Evolutionary conservation across 2,888 invertebrate species (phyloP).

Genomic region (Dugesia japonica): DNA sequence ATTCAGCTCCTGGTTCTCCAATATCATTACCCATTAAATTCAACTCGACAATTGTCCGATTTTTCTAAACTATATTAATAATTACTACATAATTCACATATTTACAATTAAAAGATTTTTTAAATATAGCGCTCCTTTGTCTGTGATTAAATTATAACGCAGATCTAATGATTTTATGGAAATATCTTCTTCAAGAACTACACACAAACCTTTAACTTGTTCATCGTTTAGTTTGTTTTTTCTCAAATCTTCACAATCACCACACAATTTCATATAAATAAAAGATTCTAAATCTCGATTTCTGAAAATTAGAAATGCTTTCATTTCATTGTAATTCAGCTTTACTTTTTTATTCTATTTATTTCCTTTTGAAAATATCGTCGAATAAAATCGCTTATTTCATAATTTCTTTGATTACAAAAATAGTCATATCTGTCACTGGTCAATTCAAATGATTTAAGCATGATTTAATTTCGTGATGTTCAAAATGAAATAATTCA

Average conservation of each 20-base stretch:
- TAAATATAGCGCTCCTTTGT: conserved; percentile 39
- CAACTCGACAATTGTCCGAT: conserved; percentile 37
- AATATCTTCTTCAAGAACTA: conserved; percentile 39
- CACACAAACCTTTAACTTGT: conserved; percentile 40
- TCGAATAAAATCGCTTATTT: neutral
- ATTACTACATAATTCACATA: too few species aligned
- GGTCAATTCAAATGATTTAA: neutral
- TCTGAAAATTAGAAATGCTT: too few species aligned
- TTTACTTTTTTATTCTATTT: neutral
- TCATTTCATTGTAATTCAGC: neutral
- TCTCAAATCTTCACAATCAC: conserved; percentile 40
- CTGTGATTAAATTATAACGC: conserved; percentile 44
- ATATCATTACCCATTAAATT: conserved; percentile 48
- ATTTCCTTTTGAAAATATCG: neutral
- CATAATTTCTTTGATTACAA: neutral
- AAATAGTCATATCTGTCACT: neutral
- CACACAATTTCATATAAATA: conserved; percentile 38
- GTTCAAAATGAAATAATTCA: too few species aligned
- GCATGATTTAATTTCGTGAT: too few species aligned
- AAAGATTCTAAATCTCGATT: too few species aligned
- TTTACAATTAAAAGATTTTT: too few species aligned
- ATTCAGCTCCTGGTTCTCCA: conserved; percentile 42
- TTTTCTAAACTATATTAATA: conserved; percentile 37
- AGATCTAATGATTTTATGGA: conserved; percentile 42
- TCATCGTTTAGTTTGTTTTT: conserved; percentile 39